phyloP scores from a whole-genome alignment of 2,888 invertebrate species.

The Lamproptera curius region DNA sequence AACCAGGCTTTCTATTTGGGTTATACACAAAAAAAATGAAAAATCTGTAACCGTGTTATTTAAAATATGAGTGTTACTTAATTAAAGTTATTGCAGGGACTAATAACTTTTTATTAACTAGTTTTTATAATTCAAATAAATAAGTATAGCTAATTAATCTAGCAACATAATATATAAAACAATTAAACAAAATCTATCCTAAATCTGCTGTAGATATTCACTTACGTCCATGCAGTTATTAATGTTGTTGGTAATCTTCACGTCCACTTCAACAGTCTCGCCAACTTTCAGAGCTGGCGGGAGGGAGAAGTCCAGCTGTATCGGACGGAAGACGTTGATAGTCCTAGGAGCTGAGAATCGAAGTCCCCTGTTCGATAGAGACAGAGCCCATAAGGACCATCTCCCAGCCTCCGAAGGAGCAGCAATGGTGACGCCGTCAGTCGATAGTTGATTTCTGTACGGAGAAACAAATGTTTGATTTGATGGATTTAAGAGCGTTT shows the following conservation, averaged over 20 bases:
- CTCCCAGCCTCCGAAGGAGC: slow-evolving; percentile 81
- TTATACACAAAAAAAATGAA: no score
- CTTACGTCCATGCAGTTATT: slow-evolving; percentile 84
- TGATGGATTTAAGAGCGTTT: no score
- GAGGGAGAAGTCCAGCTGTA: slow-evolving; percentile 79
- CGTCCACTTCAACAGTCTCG: slow-evolving; percentile 82
- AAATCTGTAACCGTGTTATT: no score
- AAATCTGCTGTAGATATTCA: no score
- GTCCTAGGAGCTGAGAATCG: slow-evolving; percentile 79
- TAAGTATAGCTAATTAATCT: no score
- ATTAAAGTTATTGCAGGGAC: no score
- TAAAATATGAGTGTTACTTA: no score
- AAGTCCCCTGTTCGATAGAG: slow-evolving; percentile 71
- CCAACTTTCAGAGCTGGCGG: slow-evolving; percentile 80
- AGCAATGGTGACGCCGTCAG: slow-evolving; percentile 76
- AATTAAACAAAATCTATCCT: no score
- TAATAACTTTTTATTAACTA: no score
- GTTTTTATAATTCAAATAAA: no score
- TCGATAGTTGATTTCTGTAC: slow-evolving; percentile 74
- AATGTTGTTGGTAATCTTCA: slow-evolving; percentile 82
- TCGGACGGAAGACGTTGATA: slow-evolving; percentile 79
- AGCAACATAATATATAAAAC: no score
- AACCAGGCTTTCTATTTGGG: no score
- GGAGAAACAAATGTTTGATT: background rate
- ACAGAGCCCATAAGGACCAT: slow-evolving; percentile 81